Percentiles rank a stretch among this genome's conserved stretches.
These are phyloP conservation scores for Mesocricetus auratus DNA, from an alignment of 2,113 vertebrate species.

Conservation along the genomic window DNA sequence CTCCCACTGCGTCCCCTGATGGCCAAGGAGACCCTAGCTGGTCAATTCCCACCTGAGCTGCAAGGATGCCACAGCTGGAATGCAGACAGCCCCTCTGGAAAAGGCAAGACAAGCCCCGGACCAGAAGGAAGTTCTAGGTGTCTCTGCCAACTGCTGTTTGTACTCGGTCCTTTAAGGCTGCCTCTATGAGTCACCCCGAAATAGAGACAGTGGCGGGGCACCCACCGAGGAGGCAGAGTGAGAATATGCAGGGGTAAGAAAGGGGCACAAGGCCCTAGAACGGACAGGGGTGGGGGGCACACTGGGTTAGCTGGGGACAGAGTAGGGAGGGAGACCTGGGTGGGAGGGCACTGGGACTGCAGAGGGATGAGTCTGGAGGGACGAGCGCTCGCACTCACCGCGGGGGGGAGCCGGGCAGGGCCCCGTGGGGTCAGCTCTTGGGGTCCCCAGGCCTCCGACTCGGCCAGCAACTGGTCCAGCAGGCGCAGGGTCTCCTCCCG, in stretches of 20 bases:
- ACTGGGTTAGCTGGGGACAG: not conserved
- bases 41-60: not conserved
- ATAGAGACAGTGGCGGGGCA: not conserved
- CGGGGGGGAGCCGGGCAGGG: not conserved
- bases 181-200: not conserved
- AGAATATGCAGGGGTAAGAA: not conserved
- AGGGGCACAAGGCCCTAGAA: not conserved
- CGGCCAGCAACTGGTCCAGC: slow-evolving; percentile 80
- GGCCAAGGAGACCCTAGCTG: not conserved
- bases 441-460: slow-evolving; percentile 71
- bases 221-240: not conserved
- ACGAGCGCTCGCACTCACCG: not conserved
- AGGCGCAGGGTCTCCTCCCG: slow-evolving; percentile 75
- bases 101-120: not conserved
- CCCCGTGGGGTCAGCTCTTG: not conserved
- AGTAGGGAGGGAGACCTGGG: not conserved
- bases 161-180: not conserved
- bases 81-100: not conserved
- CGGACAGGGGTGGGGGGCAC: not conserved
- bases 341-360: too few species aligned
- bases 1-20: not conserved
- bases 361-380: not conserved
- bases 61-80: not conserved
- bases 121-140: not conserved
- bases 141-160: not conserved